Evolutionary conservation across 1,140 invertebrate species (phyloP), one percentile per base, ranked within the genome.

Genomic region (Grapholita molesta): DNA sequence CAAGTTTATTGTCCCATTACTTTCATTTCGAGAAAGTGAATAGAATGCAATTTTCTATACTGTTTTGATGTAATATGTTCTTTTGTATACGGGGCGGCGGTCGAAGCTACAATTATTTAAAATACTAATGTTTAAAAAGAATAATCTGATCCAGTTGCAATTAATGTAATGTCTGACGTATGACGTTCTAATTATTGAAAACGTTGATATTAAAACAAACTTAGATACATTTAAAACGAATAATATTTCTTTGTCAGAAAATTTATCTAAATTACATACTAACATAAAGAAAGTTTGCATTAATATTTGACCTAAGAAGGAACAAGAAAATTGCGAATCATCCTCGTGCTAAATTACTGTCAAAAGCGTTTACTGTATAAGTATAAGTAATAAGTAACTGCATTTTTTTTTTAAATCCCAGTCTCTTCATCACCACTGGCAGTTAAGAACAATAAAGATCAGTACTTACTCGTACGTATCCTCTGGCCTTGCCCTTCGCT

Each of bases 381-480:
- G n/a, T n/a, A n/a, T n/a, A n/a, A n/a, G n/a, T n/a, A n/a, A n/a
- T n/a, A n/a, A n/a, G n/a, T n/a, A n/a, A n/a, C n/a, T n/a, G n/a
- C n/a, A n/a, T n/a, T n/a, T n/a, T n/a, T n/a, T 18, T 9, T 48
- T 48, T 6, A 48, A 48, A 48, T 48, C 42, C 1, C 42, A 48
- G 6, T 48, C 42, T 48, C 42, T 48, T n/a, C 42, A n/a, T 7
- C 15, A 15, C 4, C 15, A 15, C 42, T 48, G 42, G 42, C 42
- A 7, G 24, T n/a, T 61, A n/a, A 61, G 25, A 28, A 61, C 55
- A 61, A 55, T 55, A 24, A 61, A 61, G 25, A 61, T 18, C 25
- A 48, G 42, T 48, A 61, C 55, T 24, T 61, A 61, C 25, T 25
- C 53, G 42, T 48, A 61, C 55, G 55, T 61, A 61, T 55, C 55